phyloP scores from a whole-genome alignment of 2,888 invertebrate species.

The Thymelicus acteon region DNA sequence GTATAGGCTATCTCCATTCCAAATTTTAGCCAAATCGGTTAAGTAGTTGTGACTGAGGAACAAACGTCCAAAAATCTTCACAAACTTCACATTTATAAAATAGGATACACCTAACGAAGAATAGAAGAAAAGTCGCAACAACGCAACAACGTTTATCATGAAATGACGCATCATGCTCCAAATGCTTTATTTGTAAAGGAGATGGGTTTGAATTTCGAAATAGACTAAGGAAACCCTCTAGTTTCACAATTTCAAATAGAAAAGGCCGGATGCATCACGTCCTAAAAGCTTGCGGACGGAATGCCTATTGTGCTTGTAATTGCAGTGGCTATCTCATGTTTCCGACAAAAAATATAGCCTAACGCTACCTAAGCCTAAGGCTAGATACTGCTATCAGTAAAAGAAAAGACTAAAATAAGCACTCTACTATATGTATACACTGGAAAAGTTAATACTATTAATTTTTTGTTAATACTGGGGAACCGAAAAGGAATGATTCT shows the following conservation, averaged over 20 bases:
- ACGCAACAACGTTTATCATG: not conserved
- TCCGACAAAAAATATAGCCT: constrained; percentile 16
- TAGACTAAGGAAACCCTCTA: constrained; percentile 9
- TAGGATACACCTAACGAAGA: too few relatives aligned
- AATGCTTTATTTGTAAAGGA: constrained; percentile 8
- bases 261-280: constrained; percentile 33
- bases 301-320: constrained; percentile 34
- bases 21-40: too few relatives aligned
- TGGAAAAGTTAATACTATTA: not conserved
- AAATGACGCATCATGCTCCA: not conserved
- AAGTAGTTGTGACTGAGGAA: too few relatives aligned
- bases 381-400: not conserved
- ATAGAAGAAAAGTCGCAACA: too few relatives aligned
- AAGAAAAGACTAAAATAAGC: constrained; percentile 12
- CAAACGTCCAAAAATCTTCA: too few relatives aligned
- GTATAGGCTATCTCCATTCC: too few relatives aligned
- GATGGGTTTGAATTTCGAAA: constrained; percentile 9
- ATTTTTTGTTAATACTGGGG: not conserved
- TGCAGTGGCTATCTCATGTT: constrained; percentile 34
- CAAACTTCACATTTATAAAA: too few relatives aligned
- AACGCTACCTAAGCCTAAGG: not conserved
- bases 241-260: constrained; percentile 24
- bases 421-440: not conserved
- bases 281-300: constrained; percentile 26
- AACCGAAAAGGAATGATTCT: too few relatives aligned